Evolutionary conservation across 2,797 vertebrate species (phyloP), one percentile per base, ranked within the genome.

Genomic region (Pseudopleuronectes americanus): DNA sequence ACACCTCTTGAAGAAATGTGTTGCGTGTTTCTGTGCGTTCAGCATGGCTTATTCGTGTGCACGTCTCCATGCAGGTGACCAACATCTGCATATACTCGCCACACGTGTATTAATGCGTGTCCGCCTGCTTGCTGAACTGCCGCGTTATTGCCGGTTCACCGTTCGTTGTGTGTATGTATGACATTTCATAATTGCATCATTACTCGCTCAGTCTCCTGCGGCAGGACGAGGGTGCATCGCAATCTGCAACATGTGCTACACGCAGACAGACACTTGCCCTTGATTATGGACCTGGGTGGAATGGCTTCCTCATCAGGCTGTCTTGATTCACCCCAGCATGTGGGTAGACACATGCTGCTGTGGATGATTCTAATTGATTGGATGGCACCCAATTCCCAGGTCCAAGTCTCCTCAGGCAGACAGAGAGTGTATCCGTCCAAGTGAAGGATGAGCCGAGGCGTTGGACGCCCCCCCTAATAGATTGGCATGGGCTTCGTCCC

Each of bases 321-420:
- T 88, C 89, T 89, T 86, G 86, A 92, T 92, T 91, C 80, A 83
- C 85, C 88, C 79, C 90, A 85, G 89, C 89, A 88, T 92, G 89
- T 89, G 90, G 85, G 81, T 67, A 91, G 90, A 89, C 87, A 88
- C 88, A 92, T 89, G 88, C 90, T 90, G 92, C 87, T 81, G 81
- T 88, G 85, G 90, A 83, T 87, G 87, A 90, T 89, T 92, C 88
- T 92, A 94, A 94, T 93, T 91, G 90, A 94, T 92, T 93, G 91
- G 92, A 93, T 87, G 84, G 87, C 89, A 84, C 91, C 91, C 91
- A 91, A 90, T 92, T 90, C 88, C 80, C 89, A 90, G 88, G 87
- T 89, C 89, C 89, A 90, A 87, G 90, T 80, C 83, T 92, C 84
- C 84, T 90, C 89, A 77, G 88, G 87, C 92, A 87, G 90, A 84